Percentiles rank a stretch among this genome's conserved stretches.
Evolutionary conservation across 2,888 invertebrate species (phyloP).

Genomic region (Caenorhabditis auriculariae): DNA sequence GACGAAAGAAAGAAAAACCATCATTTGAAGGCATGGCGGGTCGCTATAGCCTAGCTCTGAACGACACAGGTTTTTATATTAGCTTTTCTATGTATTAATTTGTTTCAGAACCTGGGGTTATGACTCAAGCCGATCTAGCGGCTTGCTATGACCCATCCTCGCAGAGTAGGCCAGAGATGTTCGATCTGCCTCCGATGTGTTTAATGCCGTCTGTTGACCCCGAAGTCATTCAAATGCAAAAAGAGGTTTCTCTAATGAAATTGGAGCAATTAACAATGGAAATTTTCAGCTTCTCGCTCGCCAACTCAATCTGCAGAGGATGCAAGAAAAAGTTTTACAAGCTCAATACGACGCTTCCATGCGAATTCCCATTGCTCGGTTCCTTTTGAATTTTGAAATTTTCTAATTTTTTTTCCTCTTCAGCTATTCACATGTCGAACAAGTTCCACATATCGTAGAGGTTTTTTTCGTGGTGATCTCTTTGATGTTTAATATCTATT

Average conservation of each 20-base stretch:
- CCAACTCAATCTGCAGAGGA: slow-evolving; percentile 36
- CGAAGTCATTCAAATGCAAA: slow-evolving; percentile 41
- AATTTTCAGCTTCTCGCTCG: slow-evolving; percentile 30
- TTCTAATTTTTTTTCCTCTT: too few species aligned
- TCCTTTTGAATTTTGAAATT: slow-evolving; percentile 1
- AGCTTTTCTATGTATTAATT: too few species aligned
- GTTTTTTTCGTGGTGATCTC: too few species aligned
- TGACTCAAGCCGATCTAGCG: slow-evolving; percentile 3
- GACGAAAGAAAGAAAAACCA: too few species aligned
- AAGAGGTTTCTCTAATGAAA: slow-evolving; percentile 22
- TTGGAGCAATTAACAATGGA: background rate
- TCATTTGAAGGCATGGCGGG: too few species aligned
- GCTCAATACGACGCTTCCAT: slow-evolving; percentile 28
- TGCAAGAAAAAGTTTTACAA: slow-evolving; percentile 37
- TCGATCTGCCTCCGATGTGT: slow-evolving; percentile 34
- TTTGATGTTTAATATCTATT: too few species aligned
- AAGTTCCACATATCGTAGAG: too few species aligned
- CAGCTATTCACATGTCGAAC: too few species aligned
- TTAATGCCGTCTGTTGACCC: slow-evolving; percentile 37
- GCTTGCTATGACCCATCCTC: slow-evolving; percentile 3
- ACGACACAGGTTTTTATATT: too few species aligned
- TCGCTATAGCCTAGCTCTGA: too few species aligned
- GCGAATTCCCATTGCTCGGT: slow-evolving; percentile 32
- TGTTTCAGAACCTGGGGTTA: slow-evolving; percentile 4
- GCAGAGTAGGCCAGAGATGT: slow-evolving; percentile 10